These are phyloP conservation scores for Antennarius maculatus DNA, from an alignment of 2,797 vertebrate genomes.

Conservation along the genomic window DNA sequence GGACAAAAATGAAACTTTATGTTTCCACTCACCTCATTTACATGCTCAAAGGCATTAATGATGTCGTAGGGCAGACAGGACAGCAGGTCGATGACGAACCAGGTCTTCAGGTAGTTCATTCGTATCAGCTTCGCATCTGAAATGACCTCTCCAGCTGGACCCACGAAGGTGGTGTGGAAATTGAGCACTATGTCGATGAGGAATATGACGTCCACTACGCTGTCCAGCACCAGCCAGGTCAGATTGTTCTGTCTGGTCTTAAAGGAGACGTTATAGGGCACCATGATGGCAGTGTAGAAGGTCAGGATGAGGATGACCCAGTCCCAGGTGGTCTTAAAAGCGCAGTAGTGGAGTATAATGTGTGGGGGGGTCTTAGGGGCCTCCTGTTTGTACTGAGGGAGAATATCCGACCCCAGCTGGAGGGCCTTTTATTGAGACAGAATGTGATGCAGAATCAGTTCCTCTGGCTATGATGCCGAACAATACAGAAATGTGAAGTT, in stretches of 20 bases:
- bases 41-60: slow-evolving; percentile 98
- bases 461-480: no score
- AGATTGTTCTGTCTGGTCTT: slow-evolving; percentile 96
- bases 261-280: slow-evolving; percentile 98
- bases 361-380: slow-evolving; percentile 98
- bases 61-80: slow-evolving; percentile 98
- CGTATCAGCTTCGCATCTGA: slow-evolving; percentile 96
- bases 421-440: slow-evolving; percentile 84
- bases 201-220: slow-evolving; percentile 95
- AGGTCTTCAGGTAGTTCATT: slow-evolving; percentile 99
- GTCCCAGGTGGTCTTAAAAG: slow-evolving; percentile 99
- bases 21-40: slow-evolving; percentile 89
- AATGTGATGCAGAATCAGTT: slow-evolving; percentile 11
- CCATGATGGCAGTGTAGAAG: slow-evolving; percentile 99
- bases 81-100: slow-evolving; percentile 98
- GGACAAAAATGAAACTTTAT: no score
- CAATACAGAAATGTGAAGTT: no score
- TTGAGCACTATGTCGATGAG: slow-evolving; percentile 97
- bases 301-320: slow-evolving; percentile 99
- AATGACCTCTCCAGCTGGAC: slow-evolving; percentile 94
- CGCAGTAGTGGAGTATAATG: slow-evolving; percentile 98
- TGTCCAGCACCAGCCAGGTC: slow-evolving; percentile 95
- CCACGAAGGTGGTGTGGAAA: slow-evolving; percentile 98
- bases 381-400: slow-evolving; percentile 98
- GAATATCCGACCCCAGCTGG: slow-evolving; percentile 96